phyloP scores from a whole-genome alignment of 2,113 vertebrate genomes.

The Perognathus longimembris region DNA sequence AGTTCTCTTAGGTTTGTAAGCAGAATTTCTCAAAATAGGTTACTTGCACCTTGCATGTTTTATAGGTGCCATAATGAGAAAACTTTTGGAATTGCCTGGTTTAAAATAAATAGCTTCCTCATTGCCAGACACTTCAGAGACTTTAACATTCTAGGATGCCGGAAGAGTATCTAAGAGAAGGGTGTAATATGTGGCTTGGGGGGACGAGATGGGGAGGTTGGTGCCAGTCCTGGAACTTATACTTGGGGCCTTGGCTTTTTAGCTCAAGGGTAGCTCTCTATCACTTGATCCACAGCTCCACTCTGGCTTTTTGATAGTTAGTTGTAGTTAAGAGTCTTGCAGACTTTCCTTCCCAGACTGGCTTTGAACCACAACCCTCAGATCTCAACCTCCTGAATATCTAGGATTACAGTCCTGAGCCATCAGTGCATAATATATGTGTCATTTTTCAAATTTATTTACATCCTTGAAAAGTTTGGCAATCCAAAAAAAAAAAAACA shows the following conservation, averaged over 20 bases:
- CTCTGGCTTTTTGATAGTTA: too few species aligned
- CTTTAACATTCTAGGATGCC: neutral
- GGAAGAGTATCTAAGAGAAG: neutral
- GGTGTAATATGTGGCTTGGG: neutral
- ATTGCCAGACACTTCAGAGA: neutral
- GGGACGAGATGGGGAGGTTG: too few species aligned
- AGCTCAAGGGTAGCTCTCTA: too few species aligned
- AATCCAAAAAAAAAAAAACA: neutral
- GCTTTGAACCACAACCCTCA: too few species aligned
- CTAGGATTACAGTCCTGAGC: too few species aligned
- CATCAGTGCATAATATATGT: too few species aligned
- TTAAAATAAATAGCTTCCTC: neutral
- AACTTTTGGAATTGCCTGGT: neutral
- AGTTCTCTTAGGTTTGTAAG: neutral
- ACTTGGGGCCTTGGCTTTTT: too few species aligned
- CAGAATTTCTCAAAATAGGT: neutral
- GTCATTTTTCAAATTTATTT: neutral
- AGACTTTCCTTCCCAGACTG: too few species aligned
- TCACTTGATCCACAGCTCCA: too few species aligned
- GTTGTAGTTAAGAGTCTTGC: too few species aligned
- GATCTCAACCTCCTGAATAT: too few species aligned
- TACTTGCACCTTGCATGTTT: neutral
- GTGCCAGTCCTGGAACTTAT: too few species aligned
- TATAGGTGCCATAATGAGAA: neutral
- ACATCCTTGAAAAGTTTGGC: neutral